A percentile compares a stretch with the other conserved stretches of the same genome.
These are phyloP conservation scores for Anthophora plumipes DNA, from an alignment of 2,888 invertebrate species.

Conservation along the genomic window DNA sequence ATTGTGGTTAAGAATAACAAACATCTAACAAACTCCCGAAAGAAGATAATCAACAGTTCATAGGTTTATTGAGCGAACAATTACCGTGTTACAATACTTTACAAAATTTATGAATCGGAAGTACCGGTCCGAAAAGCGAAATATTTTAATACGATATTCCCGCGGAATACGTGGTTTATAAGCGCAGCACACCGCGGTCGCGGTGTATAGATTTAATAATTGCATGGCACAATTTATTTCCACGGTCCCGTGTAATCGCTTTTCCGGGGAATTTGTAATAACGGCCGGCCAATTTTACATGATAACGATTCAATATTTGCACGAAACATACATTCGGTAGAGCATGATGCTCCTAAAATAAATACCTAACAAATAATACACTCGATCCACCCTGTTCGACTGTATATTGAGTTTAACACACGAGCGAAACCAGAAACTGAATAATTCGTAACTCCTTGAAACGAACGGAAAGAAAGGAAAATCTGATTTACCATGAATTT, in stretches of 20 bases:
- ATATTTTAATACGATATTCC: constrained; percentile 50
- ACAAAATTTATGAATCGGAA: constrained; percentile 27
- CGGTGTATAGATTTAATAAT: constrained; percentile 57
- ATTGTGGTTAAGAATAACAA: too few relatives aligned
- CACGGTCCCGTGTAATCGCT: constrained; percentile 53
- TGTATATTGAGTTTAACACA: background rate
- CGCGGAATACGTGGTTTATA: constrained; percentile 30
- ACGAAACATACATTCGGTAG: background rate
- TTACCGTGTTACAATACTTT: constrained; percentile 1
- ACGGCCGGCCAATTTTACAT: constrained; percentile 55
- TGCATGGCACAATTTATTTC: constrained; percentile 56
- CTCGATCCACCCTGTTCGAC: background rate
- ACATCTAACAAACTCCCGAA: background rate
- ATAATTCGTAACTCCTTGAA: background rate
- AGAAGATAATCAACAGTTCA: background rate
- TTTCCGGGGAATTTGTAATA: constrained; percentile 55
- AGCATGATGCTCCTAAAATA: constrained; percentile 39
- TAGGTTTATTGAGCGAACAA: constrained; percentile 22
- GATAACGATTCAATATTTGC: constrained; percentile 51
- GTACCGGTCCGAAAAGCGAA: constrained; percentile 38
- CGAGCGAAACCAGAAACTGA: background rate
- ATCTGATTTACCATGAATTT: background rate
- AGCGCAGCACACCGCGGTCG: background rate
- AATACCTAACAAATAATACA: constrained; percentile 33
- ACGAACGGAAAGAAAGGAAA: background rate